Percentiles rank a stretch among this genome's conserved stretches.
phyloP scores from a whole-genome alignment of 1,140 invertebrate genomes.

The Pogonognathellus flavescens region DNA sequence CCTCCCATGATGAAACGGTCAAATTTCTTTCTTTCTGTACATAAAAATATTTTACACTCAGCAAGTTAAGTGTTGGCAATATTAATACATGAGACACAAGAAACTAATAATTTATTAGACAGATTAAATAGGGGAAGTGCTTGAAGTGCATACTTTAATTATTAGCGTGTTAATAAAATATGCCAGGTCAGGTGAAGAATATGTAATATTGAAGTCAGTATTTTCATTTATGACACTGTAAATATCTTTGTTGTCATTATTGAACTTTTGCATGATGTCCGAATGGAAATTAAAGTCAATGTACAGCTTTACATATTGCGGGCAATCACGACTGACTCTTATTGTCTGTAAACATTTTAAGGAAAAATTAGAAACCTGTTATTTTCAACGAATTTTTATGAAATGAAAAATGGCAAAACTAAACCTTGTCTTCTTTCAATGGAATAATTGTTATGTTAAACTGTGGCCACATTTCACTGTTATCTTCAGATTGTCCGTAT shows the following conservation, averaged over 20 bases:
- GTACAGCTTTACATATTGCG: conserved; percentile 32
- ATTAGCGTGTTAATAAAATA: conserved; percentile 78
- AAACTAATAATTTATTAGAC: too few species aligned
- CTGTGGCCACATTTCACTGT: not conserved
- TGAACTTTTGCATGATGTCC: conserved; percentile 67
- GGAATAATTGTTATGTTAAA: not conserved
- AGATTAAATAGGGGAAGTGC: not conserved
- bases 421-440: not conserved
- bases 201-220: conserved; percentile 78
- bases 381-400: not conserved
- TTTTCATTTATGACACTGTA: conserved; percentile 77
- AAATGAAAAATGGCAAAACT: not conserved
- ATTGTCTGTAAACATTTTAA: conserved; percentile 45
- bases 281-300: conserved; percentile 11
- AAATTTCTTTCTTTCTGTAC: conserved; percentile 75
- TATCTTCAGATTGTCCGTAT: not conserved
- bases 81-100: too few species aligned
- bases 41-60: conserved; percentile 23
- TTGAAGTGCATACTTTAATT: conserved; percentile 73
- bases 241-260: conserved; percentile 75
- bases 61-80: not conserved
- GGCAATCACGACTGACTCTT: not conserved
- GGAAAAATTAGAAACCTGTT: not conserved
- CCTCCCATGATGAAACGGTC: conserved; percentile 77
- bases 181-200: conserved; percentile 79